A percentile compares a stretch with the other conserved stretches of the same genome.
These are phyloP conservation scores for Silurus asotus DNA, from an alignment of 2,113 vertebrate species.

Conservation along the genomic window DNA sequence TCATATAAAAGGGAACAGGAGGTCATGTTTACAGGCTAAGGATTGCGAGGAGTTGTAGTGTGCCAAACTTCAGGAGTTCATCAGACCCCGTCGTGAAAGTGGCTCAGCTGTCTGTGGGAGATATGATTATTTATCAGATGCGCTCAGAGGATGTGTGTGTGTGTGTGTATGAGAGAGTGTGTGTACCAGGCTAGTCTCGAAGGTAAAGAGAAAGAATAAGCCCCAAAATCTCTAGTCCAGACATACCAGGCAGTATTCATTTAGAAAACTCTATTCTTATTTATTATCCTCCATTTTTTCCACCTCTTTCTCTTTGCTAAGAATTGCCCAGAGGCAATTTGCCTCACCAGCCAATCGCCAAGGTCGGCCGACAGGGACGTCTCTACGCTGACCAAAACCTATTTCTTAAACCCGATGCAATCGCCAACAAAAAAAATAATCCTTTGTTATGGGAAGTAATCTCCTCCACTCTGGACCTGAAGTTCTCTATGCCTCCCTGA, in stretches of 20 bases:
- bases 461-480: conserved; percentile 25
- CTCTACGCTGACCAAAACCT: neutral
- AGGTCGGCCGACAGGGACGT: conserved; percentile 32
- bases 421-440: conserved; percentile 35
- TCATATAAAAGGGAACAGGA: neutral
- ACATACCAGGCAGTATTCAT: conserved; percentile 1
- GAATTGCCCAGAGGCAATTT: conserved; percentile 25
- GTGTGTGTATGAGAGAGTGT: neutral
- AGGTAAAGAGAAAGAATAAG: conserved; percentile 3
- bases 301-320: conserved; percentile 6
- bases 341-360: conserved; percentile 16
- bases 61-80: neutral
- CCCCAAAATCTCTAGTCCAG: conserved; percentile 19
- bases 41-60: neutral
- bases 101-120: conserved; percentile 21
- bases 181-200: conserved; percentile 36
- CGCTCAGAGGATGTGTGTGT: neutral
- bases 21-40: neutral
- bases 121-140: conserved; percentile 45
- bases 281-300: conserved; percentile 9
- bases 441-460: conserved; percentile 49
- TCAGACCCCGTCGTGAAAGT: neutral
- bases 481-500: conserved; percentile 28
- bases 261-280: conserved; percentile 9
- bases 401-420: conserved; percentile 46